Conservation (phyloP, 2,797 vertebrate species). For the Pantherophis vulpinus region DNA sequence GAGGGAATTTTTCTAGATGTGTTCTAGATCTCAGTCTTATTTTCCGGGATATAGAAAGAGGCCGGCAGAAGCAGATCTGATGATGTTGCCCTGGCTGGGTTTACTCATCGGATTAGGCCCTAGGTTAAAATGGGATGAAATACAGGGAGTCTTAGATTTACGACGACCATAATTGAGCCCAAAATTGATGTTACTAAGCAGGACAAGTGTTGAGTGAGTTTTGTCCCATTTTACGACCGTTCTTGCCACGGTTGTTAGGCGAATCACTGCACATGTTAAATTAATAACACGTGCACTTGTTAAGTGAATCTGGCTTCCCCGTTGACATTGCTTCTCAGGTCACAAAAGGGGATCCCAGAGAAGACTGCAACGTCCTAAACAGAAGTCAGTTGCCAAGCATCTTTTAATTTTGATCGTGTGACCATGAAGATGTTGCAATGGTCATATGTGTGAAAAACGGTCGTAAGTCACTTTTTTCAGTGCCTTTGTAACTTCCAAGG, state of each 20-base stretch:
- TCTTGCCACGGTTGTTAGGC: no score
- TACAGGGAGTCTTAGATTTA: no score
- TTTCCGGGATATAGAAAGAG: not conserved
- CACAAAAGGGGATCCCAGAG: no score
- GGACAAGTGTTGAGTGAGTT: not conserved
- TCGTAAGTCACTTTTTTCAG: not conserved
- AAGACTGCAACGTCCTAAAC: no score
- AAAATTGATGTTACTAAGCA: not conserved
- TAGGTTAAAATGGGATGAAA: not conserved
- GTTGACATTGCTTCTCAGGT: no score
- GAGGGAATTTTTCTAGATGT: not conserved
- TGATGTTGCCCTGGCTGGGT: not conserved
- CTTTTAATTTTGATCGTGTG: no score
- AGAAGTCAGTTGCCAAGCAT: no score
- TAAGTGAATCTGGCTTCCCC: no score
- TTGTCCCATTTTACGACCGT: not conserved
- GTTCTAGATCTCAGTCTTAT: not conserved
- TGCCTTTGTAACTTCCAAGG: not conserved
- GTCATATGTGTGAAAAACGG: not conserved
- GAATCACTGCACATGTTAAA: no score
- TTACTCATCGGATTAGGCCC: not conserved
- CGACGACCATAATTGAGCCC: not conserved
- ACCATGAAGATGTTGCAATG: not conserved
- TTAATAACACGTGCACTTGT: no score
- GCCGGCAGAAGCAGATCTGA: not conserved